These are phyloP conservation scores for Tachyglossus aculeatus DNA, from an alignment of 2,797 vertebrate genomes.

Conservation along the genomic window DNA sequence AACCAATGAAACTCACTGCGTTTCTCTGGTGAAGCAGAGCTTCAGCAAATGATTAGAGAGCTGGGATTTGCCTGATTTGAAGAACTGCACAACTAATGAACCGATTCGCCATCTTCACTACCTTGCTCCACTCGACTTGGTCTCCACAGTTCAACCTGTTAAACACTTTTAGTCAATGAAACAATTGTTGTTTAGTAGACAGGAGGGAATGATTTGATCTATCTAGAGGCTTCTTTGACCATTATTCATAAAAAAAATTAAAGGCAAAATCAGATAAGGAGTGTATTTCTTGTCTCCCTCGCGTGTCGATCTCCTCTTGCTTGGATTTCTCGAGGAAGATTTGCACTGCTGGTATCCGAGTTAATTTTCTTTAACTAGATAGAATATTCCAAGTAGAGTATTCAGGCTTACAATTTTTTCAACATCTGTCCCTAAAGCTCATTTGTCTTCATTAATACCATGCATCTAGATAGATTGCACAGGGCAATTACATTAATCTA, in stretches of 20 bases:
- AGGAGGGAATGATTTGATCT: not conserved
- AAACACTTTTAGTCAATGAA: not conserved
- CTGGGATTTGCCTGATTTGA: not conserved
- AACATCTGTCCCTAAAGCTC: conserved; percentile 10
- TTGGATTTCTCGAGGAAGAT: not conserved
- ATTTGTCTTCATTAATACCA: conserved; percentile 13
- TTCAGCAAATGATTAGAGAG: conserved; percentile 5
- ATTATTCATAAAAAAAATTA: not conserved
- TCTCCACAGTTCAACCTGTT: not conserved
- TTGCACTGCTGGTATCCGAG: not conserved
- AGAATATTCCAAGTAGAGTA: conserved; percentile 10
- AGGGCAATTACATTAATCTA: not conserved
- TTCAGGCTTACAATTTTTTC: not conserved
- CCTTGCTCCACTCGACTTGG: not conserved
- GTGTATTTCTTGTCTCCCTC: not conserved
- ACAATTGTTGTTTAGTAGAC: not conserved
- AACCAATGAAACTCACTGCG: conserved; percentile 36
- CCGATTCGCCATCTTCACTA: not conserved
- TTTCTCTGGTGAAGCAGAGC: not conserved
- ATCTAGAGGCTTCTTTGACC: not conserved
- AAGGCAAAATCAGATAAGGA: not conserved
- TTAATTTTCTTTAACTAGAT: conserved; percentile 26
- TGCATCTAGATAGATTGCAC: not conserved
- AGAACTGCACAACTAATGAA: not conserved
- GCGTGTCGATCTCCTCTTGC: not conserved